A percentile compares a stretch with the other conserved stretches of the same genome.
Conservation (phyloP, 35 echinoderm and acorn worm species). For the Ophiothrix spiculata region DNA sequence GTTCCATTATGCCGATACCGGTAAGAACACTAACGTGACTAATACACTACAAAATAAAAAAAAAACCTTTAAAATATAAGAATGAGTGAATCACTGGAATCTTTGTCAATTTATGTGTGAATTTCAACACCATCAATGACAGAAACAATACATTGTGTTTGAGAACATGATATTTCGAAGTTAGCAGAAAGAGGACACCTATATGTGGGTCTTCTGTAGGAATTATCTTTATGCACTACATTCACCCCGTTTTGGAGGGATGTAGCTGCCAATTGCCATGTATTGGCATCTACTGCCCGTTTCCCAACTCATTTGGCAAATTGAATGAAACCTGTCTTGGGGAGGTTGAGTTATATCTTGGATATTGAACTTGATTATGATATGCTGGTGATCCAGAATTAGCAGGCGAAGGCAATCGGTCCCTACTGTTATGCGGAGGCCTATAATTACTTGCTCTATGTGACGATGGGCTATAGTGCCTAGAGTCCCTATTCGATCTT, state of each 20-base stretch:
- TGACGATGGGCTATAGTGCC: no score
- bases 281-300: background rate
- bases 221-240: background rate
- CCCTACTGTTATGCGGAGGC: no score
- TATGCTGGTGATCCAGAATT: no score
- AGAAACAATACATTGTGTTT: background rate
- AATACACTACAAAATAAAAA: no score
- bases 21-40: no score
- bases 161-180: background rate
- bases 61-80: no score
- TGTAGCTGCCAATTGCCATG: background rate
- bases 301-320: background rate
- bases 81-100: background rate
- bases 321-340: background rate
- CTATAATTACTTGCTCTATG: no score
- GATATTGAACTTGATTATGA: no score
- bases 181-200: background rate
- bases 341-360: background rate
- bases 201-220: background rate
- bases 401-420: no score
- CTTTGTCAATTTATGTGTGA: background rate
- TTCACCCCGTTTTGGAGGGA: background rate
- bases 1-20: no score
- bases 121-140: background rate
- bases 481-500: no score